phyloP scores from a whole-genome alignment of 2,888 invertebrate species.

The Cephus sareptanus region DNA sequence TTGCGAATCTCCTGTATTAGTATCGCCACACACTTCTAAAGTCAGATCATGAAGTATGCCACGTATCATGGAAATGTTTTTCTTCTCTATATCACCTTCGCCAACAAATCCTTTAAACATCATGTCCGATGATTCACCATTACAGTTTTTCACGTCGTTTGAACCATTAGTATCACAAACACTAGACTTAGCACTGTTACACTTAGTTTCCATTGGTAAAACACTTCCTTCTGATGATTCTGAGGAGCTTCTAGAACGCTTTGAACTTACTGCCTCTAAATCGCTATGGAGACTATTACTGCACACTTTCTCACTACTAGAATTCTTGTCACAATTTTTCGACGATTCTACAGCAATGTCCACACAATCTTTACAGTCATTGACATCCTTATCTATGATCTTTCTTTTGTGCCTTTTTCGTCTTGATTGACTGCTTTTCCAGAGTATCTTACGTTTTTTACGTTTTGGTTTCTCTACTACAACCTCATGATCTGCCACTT shows the following conservation, averaged over 20 bases:
- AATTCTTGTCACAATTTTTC: conserved; percentile 37
- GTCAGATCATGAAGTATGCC: conserved; percentile 26
- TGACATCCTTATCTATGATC: conserved; percentile 23
- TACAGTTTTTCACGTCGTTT: conserved; percentile 26
- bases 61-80: conserved; percentile 30
- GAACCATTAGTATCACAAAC: conserved; percentile 41
- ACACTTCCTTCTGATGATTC: conserved; percentile 40
- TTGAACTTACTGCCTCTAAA: conserved; percentile 20
- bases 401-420: conserved; percentile 29
- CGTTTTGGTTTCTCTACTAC: background rate
- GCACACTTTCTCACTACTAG: conserved; percentile 36
- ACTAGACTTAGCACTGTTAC: conserved; percentile 37
- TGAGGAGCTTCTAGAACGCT: conserved; percentile 38
- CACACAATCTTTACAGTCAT: conserved; percentile 23
- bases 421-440: conserved; percentile 47
- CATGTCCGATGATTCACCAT: conserved; percentile 20
- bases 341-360: conserved; percentile 33
- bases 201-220: conserved; percentile 19
- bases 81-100: conserved; percentile 21
- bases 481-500: conserved; percentile 15
- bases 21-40: conserved; percentile 11
- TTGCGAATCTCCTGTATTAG: background rate
- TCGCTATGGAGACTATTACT: conserved; percentile 40
- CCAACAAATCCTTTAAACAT: conserved; percentile 42
- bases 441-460: conserved; percentile 16